Conservation (phyloP, 2,113 vertebrate genomes). For the Phasianus colchicus region DNA sequence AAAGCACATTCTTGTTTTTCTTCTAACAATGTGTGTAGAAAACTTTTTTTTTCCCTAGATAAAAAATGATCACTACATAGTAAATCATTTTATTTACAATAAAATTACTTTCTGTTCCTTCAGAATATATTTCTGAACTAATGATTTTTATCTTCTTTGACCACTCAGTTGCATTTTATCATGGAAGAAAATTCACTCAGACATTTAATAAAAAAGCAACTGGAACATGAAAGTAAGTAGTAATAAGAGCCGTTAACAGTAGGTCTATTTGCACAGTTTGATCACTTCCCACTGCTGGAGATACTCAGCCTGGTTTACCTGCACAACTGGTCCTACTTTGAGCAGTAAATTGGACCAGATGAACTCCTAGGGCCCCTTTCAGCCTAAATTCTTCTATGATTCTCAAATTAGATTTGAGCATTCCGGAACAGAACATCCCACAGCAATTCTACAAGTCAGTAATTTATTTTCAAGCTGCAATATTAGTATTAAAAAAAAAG, state of each 20-base stretch:
- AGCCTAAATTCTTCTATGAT: background rate
- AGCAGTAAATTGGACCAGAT: background rate
- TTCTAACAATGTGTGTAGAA: background rate
- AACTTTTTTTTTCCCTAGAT: background rate
- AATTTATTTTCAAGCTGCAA: background rate
- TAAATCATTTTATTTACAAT: background rate
- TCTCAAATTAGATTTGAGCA: background rate
- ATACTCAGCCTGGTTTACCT: background rate
- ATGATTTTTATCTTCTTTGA: background rate
- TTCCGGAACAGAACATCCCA: background rate
- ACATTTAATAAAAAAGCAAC: background rate
- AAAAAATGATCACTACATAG: background rate
- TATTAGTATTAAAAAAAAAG: background rate
- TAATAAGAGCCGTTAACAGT: background rate
- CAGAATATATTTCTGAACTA: background rate
- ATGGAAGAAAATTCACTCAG: background rate
- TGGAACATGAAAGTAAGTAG: background rate
- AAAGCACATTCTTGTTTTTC: background rate
- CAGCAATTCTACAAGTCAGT: background rate
- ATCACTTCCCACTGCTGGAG: background rate
- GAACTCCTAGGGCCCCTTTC: background rate
- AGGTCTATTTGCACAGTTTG: background rate
- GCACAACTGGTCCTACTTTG: background rate
- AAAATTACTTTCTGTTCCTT: background rate
- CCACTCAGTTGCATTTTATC: background rate